Conservation (phyloP, 2,888 invertebrate genomes). For the Andricus curvator region DNA sequence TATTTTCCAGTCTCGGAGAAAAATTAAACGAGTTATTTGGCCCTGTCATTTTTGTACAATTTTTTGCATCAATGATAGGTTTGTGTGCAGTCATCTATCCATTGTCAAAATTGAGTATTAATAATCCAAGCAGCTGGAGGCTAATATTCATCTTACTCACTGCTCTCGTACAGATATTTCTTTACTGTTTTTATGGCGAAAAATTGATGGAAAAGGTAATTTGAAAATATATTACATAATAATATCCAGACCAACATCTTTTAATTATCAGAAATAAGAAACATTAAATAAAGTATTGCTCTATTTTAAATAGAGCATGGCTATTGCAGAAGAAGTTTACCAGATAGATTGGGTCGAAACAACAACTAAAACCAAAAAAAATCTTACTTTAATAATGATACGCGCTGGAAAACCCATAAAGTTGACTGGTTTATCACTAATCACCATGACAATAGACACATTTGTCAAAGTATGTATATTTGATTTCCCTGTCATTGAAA, state of each 20-base stretch:
- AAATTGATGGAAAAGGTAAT: conserved; percentile 12
- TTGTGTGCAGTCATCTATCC: not conserved
- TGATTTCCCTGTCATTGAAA: too few species aligned
- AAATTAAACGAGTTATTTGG: conserved; percentile 4
- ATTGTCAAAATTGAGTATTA: not conserved
- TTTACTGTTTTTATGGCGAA: not conserved
- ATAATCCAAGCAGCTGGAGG: not conserved
- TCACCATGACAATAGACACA: not conserved
- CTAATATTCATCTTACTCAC: not conserved
- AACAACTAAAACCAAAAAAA: not conserved
- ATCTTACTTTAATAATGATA: not conserved
- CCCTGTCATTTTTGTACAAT: conserved; percentile 8
- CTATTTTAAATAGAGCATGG: conserved; percentile 1
- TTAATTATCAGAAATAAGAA: not conserved
- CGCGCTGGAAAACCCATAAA: not conserved
- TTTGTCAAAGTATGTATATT: conserved; percentile 19
- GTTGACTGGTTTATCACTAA: not conserved
- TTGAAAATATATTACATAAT: not conserved
- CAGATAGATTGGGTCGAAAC: not conserved
- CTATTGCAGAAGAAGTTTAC: not conserved
- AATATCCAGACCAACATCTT: not conserved
- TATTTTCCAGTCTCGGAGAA: not conserved
- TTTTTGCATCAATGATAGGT: not conserved
- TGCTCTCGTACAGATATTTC: not conserved
- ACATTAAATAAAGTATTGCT: not conserved